phyloP scores from a whole-genome alignment of 23 tunicate genomes.

The Botrylloides violaceus region DNA sequence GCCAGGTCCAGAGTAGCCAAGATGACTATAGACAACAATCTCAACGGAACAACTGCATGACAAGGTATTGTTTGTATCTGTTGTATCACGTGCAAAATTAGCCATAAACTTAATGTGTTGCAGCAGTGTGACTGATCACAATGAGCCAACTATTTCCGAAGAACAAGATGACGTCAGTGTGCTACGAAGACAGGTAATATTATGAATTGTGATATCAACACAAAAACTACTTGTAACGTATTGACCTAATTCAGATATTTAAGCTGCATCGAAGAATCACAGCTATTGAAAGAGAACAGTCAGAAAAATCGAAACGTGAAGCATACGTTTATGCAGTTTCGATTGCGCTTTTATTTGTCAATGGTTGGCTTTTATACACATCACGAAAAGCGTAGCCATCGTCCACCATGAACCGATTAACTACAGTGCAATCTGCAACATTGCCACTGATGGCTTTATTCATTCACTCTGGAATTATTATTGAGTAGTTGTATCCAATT shows the following conservation, averaged over 20 bases:
- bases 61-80: too few species aligned
- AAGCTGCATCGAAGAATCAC: slow-evolving; percentile 47
- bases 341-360: slow-evolving; percentile 54
- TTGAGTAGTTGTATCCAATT: too few species aligned
- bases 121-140: too few species aligned
- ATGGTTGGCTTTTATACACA: slow-evolving; percentile 73
- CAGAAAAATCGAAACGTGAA: slow-evolving; percentile 23
- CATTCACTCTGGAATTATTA: too few species aligned
- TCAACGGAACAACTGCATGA: too few species aligned
- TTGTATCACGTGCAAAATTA: too few species aligned
- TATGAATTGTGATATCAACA: neutral
- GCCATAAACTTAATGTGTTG: too few species aligned
- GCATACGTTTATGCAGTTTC: slow-evolving; percentile 45
- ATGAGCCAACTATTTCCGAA: slow-evolving; percentile 29
- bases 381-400: slow-evolving; percentile 41
- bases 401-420: neutral
- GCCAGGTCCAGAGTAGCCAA: too few species aligned
- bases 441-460: too few species aligned
- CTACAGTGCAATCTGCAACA: too few species aligned
- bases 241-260: slow-evolving; percentile 27
- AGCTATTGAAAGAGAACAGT: slow-evolving; percentile 37
- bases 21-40: too few species aligned
- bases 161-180: slow-evolving; percentile 49
- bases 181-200: slow-evolving; percentile 46
- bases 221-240: too few species aligned